Conservation (phyloP, 2,797 vertebrate genomes). For the Tenualosa thibaudeaui region DNA sequence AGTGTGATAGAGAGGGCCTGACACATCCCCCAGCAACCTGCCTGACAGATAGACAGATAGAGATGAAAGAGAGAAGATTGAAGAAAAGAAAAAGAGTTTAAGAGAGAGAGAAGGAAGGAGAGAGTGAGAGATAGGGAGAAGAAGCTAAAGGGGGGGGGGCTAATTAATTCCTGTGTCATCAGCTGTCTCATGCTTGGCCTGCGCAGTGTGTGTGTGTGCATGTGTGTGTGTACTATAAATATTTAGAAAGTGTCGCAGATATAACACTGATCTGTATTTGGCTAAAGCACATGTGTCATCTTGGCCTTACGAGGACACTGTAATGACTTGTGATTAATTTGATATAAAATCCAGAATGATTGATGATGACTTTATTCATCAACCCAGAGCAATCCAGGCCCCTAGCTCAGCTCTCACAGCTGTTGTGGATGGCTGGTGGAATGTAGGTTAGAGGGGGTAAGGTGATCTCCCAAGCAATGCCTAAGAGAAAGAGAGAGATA, state of each 20-base stretch:
- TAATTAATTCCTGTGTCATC: background rate
- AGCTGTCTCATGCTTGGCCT: background rate
- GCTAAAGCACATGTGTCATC: background rate
- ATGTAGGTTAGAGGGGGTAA: background rate
- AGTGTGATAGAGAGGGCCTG: background rate
- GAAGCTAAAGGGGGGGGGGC: background rate
- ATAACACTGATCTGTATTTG: background rate
- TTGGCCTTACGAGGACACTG: background rate
- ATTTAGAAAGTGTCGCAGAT: background rate
- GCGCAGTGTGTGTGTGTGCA: background rate
- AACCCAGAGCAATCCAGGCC: background rate
- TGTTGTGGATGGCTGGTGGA: background rate
- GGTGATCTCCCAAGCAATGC: background rate
- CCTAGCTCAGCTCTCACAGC: background rate
- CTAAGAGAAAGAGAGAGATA: conserved; percentile 1
- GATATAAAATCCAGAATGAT: background rate
- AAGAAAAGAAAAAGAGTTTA: background rate
- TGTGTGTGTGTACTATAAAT: background rate
- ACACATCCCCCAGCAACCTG: background rate
- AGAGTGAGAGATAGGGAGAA: background rate
- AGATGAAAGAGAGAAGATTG: background rate
- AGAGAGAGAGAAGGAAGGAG: background rate
- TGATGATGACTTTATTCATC: background rate
- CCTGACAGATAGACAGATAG: background rate
- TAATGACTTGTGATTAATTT: background rate